A percentile compares a stretch with the other conserved stretches of the same genome.
Evolutionary conservation across 2,888 invertebrate genomes (phyloP).

Genomic region (Xestia sexstrigata): DNA sequence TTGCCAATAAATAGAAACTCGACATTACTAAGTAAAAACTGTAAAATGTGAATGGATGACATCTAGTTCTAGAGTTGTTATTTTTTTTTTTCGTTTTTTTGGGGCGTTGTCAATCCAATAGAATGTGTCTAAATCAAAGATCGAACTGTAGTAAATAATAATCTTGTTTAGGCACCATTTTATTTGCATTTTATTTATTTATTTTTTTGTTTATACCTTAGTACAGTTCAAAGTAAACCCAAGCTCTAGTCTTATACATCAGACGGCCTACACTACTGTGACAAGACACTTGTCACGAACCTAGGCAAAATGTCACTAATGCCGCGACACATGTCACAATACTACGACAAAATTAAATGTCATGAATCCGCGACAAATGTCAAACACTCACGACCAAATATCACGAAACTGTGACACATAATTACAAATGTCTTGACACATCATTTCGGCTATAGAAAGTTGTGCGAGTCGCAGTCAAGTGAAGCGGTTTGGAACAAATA

Average conservation of each 20-base stretch:
- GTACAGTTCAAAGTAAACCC: slow-evolving; percentile 50
- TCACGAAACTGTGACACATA: background rate
- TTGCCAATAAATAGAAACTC: slow-evolving; percentile 1
- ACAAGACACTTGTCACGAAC: slow-evolving; percentile 19
- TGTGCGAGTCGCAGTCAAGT: slow-evolving; percentile 56
- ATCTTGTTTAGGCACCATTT: background rate
- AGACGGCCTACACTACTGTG: slow-evolving; percentile 14
- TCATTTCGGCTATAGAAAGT: slow-evolving; percentile 30
- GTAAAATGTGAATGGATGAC: background rate
- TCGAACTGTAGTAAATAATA: background rate
- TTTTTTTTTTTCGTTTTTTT: background rate
- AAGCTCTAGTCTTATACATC: slow-evolving; percentile 23
- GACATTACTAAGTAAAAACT: slow-evolving; percentile 2
- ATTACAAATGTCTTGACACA: slow-evolving; percentile 19
- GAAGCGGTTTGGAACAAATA: slow-evolving; percentile 54
- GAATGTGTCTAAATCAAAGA: background rate
- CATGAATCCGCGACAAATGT: background rate
- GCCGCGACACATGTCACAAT: background rate
- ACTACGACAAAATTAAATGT: background rate
- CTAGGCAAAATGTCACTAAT: background rate
- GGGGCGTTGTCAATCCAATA: background rate
- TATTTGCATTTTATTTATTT: too few species aligned
- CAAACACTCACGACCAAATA: background rate
- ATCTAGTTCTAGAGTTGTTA: background rate
- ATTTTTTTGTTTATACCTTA: too few species aligned